Conservation (phyloP, 2,888 invertebrate species). For the Buathra laborator region DNA sequence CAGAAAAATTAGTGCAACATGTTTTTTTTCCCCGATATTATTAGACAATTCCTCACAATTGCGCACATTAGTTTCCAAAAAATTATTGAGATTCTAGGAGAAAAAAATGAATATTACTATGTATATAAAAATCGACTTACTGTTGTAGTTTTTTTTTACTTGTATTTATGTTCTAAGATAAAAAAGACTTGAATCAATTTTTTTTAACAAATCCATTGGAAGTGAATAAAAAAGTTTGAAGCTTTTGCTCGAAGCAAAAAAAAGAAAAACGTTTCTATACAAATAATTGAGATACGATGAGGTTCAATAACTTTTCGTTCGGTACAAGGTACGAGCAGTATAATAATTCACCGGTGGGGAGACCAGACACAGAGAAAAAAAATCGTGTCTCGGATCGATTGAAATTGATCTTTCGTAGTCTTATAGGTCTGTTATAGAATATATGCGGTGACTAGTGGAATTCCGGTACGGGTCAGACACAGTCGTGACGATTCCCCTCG, state of each 20-base stretch:
- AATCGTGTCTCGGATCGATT: slow-evolving; percentile 36
- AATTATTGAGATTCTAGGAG: neutral
- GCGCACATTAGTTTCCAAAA: too few species aligned
- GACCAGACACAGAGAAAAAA: neutral
- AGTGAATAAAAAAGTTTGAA: too few species aligned
- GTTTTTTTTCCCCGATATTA: too few species aligned
- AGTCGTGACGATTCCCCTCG: slow-evolving; percentile 10
- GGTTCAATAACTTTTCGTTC: neutral
- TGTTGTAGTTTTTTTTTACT: too few species aligned
- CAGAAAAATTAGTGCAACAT: too few species aligned
- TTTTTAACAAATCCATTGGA: too few species aligned
- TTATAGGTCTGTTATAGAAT: slow-evolving; percentile 7
- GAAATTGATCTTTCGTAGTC: slow-evolving; percentile 29
- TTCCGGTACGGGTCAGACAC: slow-evolving; percentile 46
- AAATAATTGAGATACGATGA: neutral
- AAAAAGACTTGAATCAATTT: too few species aligned
- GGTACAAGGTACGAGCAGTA: neutral
- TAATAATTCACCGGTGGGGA: neutral
- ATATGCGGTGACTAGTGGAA: slow-evolving; percentile 10
- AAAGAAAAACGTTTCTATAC: neutral
- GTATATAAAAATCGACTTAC: neutral
- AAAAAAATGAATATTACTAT: neutral
- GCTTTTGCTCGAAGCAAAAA: neutral
- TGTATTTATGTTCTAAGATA: too few species aligned
- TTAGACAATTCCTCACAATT: too few species aligned